phyloP scores from a whole-genome alignment of 2,888 invertebrate species.

The Tuta absoluta region DNA sequence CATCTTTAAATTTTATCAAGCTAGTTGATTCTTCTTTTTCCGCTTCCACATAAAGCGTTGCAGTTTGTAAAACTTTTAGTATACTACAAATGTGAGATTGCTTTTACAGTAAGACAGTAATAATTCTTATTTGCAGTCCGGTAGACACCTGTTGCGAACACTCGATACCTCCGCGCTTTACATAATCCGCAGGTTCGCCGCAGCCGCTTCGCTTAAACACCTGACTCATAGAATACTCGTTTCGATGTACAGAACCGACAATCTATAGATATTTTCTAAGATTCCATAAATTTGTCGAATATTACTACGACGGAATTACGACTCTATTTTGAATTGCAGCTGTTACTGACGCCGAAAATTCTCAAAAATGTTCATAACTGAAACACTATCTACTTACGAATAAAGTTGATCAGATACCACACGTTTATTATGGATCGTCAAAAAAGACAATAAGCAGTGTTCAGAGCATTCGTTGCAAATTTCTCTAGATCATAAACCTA shows the following conservation, averaged over 20 bases:
- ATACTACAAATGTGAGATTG: neutral
- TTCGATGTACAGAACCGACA: constrained; percentile 19
- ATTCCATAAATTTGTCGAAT: neutral
- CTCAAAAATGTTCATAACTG: no score
- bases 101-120: constrained; percentile 40
- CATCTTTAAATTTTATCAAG: no score
- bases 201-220: constrained; percentile 43
- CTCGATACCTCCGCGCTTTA: constrained; percentile 60
- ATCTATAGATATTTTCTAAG: neutral
- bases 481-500: constrained; percentile 2
- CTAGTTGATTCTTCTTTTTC: no score
- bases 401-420: no score
- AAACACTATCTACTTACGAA: no score
- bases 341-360: no score
- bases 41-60: no score
- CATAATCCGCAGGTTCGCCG: constrained; percentile 56
- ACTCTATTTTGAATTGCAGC: no score
- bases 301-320: no score
- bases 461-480: neutral
- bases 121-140: constrained; percentile 54
- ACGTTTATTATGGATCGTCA: neutral
- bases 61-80: no score
- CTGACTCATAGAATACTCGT: constrained; percentile 33
- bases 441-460: neutral
- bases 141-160: constrained; percentile 64